Conservation (phyloP, 2,888 invertebrate genomes). For the Timema podura region DNA sequence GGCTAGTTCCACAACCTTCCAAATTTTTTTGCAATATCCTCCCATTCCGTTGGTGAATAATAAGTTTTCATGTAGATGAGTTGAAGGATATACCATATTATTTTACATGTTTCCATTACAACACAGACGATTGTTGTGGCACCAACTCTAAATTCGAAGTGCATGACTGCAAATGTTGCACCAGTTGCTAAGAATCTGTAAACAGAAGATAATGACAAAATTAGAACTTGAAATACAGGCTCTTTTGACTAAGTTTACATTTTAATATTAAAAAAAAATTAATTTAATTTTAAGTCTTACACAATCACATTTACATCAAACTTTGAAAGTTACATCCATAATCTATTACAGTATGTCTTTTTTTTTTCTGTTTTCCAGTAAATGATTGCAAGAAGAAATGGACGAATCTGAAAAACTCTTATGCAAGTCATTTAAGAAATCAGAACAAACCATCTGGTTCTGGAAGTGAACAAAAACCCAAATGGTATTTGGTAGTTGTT, state of each 20-base stretch:
- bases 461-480: not conserved
- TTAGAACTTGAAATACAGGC: not conserved
- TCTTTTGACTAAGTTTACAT: not conserved
- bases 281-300: not conserved
- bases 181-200: slow-evolving; percentile 1
- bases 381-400: not conserved
- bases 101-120: not conserved
- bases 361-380: not conserved
- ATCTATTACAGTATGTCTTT: not conserved
- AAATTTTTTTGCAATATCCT: not conserved
- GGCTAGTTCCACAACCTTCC: not conserved
- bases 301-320: not conserved
- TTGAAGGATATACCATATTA: not conserved
- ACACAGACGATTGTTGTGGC: not conserved
- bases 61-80: not conserved
- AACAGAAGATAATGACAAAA: not conserved
- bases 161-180: not conserved
- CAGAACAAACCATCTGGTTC: not conserved
- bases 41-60: not conserved
- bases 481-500: not conserved
- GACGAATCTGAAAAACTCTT: not conserved
- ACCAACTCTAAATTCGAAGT: not conserved
- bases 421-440: not conserved
- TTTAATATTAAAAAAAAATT: not conserved
- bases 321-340: not conserved